phyloP scores from a whole-genome alignment of 1,140 invertebrate species.

The Drosophila repletoides region DNA sequence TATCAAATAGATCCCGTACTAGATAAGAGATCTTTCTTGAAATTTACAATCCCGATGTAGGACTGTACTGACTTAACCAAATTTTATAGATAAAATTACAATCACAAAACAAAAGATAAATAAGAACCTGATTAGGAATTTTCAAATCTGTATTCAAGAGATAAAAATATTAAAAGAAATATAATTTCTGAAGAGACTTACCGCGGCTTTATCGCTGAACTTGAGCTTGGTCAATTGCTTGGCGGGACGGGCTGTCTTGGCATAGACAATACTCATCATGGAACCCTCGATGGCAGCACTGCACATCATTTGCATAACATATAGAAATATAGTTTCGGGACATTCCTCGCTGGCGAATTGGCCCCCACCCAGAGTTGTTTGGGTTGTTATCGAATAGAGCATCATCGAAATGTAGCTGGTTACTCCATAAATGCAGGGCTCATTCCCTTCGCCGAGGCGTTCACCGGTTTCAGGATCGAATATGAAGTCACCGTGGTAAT shows the following conservation, averaged over 20 bases:
- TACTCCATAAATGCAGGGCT: constrained; percentile 83
- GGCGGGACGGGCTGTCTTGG: constrained; percentile 84
- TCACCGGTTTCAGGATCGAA: constrained; percentile 61
- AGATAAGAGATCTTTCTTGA: too few relatives aligned
- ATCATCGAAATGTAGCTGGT: constrained; percentile 84
- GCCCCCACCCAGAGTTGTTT: constrained; percentile 87
- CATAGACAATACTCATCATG: constrained; percentile 85
- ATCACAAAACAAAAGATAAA: too few relatives aligned
- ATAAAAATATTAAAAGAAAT: too few relatives aligned
- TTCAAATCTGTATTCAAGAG: too few relatives aligned
- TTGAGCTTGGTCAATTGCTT: constrained; percentile 83
- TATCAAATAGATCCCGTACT: too few relatives aligned
- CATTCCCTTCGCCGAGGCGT: constrained; percentile 59
- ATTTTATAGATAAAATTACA: too few relatives aligned
- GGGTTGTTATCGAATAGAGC: constrained; percentile 85
- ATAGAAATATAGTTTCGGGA: constrained; percentile 90
- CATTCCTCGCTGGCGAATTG: constrained; percentile 92
- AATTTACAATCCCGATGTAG: too few relatives aligned
- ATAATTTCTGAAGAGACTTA: constrained; percentile 61
- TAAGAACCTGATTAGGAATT: too few relatives aligned
- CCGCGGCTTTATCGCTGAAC: constrained; percentile 85
- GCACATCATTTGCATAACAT: constrained; percentile 84
- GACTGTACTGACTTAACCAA: too few relatives aligned
- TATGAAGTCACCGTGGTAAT: constrained; percentile 83
- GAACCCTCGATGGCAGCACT: constrained; percentile 84